These are phyloP conservation scores for Bergia sp. DNA, from an alignment of 92 coral and sea anemone genomes.

Conservation along the genomic window DNA sequence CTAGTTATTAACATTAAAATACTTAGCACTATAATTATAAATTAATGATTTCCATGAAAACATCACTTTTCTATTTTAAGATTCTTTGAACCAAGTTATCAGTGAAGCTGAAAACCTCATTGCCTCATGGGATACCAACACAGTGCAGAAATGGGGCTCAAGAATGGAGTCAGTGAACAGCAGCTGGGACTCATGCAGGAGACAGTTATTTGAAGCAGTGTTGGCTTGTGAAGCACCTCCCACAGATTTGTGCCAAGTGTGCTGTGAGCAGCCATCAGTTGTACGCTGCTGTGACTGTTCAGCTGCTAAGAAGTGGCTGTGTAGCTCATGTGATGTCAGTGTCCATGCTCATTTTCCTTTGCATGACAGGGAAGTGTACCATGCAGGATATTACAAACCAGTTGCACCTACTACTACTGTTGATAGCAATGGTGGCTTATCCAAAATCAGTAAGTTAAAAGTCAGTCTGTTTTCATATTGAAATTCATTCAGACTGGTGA, in stretches of 20 bases:
- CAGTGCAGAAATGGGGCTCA: not conserved
- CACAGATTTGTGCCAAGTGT: not conserved
- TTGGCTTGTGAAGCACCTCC: conserved; percentile 16
- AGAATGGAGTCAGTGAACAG: conserved; percentile 14
- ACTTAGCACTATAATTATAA: no score
- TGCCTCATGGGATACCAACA: not conserved
- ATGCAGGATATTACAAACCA: not conserved
- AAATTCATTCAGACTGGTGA: no score
- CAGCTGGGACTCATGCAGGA: conserved; percentile 1
- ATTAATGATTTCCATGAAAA: no score
- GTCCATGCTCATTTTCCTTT: conserved; percentile 1
- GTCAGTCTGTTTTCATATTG: no score
- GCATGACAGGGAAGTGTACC: conserved; percentile 16
- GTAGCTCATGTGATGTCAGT: not conserved
- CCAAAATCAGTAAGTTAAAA: not conserved
- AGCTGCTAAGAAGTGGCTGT: not conserved
- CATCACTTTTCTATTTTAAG: no score
- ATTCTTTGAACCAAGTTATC: not conserved
- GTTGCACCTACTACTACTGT: not conserved
- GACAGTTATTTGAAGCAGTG: not conserved
- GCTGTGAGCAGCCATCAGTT: conserved; percentile 22
- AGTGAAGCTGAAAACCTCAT: conserved; percentile 9
- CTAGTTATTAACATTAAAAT: no score
- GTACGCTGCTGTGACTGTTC: conserved; percentile 12
- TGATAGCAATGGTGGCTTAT: not conserved